A percentile compares a stretch with the other conserved stretches of the same genome.
Evolutionary conservation across 2,113 vertebrate species (phyloP).

Genomic region (Camelus bactrianus): DNA sequence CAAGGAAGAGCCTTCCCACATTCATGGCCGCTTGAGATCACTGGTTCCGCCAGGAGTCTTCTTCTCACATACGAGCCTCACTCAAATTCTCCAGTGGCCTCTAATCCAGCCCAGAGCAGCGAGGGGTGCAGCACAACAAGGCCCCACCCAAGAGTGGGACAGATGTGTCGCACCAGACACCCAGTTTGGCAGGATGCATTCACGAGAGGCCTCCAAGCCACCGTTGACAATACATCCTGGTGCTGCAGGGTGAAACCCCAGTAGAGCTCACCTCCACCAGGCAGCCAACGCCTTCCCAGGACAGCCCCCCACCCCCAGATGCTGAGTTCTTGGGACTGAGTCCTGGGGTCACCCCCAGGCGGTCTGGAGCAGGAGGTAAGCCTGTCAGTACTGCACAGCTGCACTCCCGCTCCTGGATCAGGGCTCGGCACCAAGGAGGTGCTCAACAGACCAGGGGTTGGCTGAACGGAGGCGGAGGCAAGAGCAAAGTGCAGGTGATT

Average conservation of each 20-base stretch:
- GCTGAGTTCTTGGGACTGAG: not conserved
- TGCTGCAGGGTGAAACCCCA: fast-evolving
- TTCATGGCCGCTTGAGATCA: not conserved
- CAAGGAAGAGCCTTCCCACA: not conserved
- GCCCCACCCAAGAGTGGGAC: too few species aligned
- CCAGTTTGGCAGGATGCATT: not conserved
- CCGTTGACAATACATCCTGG: not conserved
- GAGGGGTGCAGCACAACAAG: fast-evolving
- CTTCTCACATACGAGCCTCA: not conserved
- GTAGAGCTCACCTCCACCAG: not conserved
- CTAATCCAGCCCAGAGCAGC: not conserved
- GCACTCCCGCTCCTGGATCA: too few species aligned
- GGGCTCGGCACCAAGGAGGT: not conserved
- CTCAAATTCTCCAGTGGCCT: not conserved
- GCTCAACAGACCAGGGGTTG: not conserved
- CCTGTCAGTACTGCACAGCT: fast-evolving
- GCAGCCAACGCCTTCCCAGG: too few species aligned
- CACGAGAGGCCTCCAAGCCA: fast-evolving
- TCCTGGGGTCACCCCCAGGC: not conserved
- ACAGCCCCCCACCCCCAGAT: not conserved
- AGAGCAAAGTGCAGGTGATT: not conserved
- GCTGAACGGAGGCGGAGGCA: not conserved
- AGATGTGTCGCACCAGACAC: fast-evolving
- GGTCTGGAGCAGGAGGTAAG: not conserved
- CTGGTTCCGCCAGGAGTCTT: not conserved